A percentile compares a stretch with the other conserved stretches of the same genome.
These are phyloP conservation scores for Spisula solida DNA, from an alignment of 2,888 invertebrate genomes.

Conservation along the genomic window DNA sequence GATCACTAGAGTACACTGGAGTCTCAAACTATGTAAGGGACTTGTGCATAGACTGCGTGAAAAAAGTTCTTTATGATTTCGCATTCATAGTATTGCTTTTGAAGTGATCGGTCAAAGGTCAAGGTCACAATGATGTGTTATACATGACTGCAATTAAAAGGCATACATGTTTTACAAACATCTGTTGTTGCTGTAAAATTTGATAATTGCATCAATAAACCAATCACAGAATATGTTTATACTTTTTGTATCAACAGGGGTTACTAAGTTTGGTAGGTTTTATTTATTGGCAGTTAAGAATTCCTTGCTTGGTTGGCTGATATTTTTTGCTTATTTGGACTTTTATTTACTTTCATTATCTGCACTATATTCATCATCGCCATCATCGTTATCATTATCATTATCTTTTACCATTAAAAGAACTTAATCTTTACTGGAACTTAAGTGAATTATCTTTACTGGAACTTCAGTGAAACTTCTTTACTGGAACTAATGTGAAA, in stretches of 20 bases:
- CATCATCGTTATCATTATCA: conserved; percentile 1
- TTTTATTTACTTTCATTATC: conserved; percentile 40
- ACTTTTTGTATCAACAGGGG: conserved; percentile 66
- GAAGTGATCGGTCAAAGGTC: too few relatives aligned
- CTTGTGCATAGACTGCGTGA: too few relatives aligned
- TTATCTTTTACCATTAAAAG: neutral
- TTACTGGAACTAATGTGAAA: too few relatives aligned
- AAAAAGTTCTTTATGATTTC: too few relatives aligned
- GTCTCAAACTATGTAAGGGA: too few relatives aligned
- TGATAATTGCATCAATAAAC: neutral
- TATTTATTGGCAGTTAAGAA: conserved; percentile 49
- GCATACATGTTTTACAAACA: too few relatives aligned
- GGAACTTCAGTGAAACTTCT: neutral
- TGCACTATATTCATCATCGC: conserved; percentile 29
- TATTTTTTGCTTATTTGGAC: conserved; percentile 45
- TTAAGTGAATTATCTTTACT: neutral
- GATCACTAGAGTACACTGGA: too few relatives aligned
- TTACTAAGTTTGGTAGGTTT: conserved; percentile 72
- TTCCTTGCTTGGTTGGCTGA: conserved; percentile 74
- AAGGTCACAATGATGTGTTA: too few relatives aligned
- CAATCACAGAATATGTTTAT: conserved; percentile 22
- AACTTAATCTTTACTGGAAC: neutral
- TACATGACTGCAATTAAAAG: too few relatives aligned
- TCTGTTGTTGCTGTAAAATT: too few relatives aligned
- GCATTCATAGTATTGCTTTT: too few relatives aligned